phyloP scores from a whole-genome alignment of 2,797 vertebrate species.

The Anomalospiza imberbis region DNA sequence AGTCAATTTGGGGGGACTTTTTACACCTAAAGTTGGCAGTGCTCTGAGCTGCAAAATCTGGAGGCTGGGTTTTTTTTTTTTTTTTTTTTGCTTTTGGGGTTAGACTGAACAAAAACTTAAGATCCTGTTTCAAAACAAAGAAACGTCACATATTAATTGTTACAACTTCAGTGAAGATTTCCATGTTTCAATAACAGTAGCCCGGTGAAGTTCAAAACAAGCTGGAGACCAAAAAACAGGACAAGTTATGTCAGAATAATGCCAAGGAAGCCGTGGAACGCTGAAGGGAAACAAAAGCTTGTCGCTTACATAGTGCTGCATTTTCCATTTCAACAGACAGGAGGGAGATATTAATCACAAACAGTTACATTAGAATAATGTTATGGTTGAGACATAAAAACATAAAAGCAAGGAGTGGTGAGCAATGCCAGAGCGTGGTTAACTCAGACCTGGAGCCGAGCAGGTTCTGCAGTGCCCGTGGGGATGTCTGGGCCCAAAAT shows the following conservation, averaged over 20 bases:
- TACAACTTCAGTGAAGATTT: background rate
- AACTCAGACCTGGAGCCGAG: background rate
- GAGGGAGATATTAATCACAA: constrained; percentile 44
- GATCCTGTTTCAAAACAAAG: background rate
- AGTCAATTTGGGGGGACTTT: background rate
- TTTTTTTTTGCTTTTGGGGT: background rate
- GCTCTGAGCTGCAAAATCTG: background rate
- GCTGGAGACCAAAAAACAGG: background rate
- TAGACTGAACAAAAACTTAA: background rate
- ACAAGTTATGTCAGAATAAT: background rate
- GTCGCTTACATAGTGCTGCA: fast-evolving
- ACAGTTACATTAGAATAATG: constrained; percentile 64
- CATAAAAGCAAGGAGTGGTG: constrained; percentile 33
- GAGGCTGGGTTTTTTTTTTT: background rate
- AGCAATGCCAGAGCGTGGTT: background rate
- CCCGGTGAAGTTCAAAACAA: background rate
- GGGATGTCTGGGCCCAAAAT: background rate
- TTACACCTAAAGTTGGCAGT: constrained; percentile 7
- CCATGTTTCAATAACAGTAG: background rate
- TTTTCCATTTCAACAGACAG: background rate
- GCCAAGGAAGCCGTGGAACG: background rate
- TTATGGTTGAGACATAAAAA: constrained; percentile 53
- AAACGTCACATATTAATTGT: background rate
- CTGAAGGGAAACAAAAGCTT: background rate
- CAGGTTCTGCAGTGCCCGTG: background rate